Percentiles rank a stretch among this genome's conserved stretches.
Conservation (phyloP, 2,797 vertebrate species). For the Tapirus indicus region DNA sequence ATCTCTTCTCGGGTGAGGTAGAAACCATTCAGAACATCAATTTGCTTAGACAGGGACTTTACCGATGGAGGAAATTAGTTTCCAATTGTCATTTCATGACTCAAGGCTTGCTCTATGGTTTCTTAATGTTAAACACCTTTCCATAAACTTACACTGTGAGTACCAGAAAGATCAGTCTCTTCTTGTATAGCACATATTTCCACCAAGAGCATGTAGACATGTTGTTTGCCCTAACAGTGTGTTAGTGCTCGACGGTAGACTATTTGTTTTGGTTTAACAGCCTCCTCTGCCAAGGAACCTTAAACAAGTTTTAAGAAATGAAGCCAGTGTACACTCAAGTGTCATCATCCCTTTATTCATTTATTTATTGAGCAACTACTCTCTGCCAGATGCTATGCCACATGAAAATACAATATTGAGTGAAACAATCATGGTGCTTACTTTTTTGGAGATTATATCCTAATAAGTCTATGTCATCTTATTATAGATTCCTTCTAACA, state of each 20-base stretch:
- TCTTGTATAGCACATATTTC: not conserved
- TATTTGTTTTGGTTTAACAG: not conserved
- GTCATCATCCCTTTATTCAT: not conserved
- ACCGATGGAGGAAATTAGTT: not conserved
- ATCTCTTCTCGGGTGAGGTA: not conserved
- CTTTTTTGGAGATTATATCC: not conserved
- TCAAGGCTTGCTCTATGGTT: not conserved
- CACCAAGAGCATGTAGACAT: not conserved
- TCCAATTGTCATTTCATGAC: not conserved
- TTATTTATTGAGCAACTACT: constrained; percentile 48
- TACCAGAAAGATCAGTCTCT: not conserved
- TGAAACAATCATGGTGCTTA: not conserved
- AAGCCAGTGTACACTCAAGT: not conserved
- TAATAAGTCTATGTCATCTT: not conserved
- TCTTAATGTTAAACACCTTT: not conserved
- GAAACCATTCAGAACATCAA: not conserved
- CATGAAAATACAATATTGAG: constrained; percentile 21
- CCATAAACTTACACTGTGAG: not conserved
- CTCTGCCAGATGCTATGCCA: not conserved
- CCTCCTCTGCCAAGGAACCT: not conserved
- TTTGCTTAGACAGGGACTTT: not conserved
- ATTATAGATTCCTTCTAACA: not conserved
- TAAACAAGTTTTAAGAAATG: constrained; percentile 53
- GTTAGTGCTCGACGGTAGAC: not conserved
- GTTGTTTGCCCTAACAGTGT: not conserved